A percentile compares a stretch with the other conserved stretches of the same genome.
phyloP scores from a whole-genome alignment of 2,888 invertebrate species.

The Corythucha ciliata region DNA sequence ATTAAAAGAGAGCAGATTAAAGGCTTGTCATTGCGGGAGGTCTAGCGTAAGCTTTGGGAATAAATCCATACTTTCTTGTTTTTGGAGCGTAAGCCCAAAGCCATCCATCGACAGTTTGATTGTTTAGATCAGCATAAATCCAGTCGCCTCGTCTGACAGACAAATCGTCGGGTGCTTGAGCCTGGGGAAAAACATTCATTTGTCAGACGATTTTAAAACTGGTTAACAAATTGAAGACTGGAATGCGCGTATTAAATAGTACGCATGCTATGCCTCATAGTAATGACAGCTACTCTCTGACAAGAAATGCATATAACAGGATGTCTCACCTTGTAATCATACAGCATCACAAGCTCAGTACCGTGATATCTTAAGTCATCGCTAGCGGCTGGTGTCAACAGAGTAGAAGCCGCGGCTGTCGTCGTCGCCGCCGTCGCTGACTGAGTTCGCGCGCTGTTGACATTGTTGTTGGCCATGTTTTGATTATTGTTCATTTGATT shows the following conservation, averaged over 20 bases:
- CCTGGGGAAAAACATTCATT: conserved; percentile 43
- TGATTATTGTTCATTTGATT: conserved; percentile 40
- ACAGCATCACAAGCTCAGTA: conserved; percentile 85
- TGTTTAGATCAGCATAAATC: conserved; percentile 88
- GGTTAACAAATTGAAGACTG: background rate
- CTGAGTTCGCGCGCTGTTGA: conserved; percentile 27
- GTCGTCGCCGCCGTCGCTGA: conserved; percentile 16
- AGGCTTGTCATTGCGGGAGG: conserved; percentile 86
- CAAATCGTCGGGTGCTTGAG: conserved; percentile 86
- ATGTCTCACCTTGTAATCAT: conserved; percentile 72
- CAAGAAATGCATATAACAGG: background rate
- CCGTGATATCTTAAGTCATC: conserved; percentile 73
- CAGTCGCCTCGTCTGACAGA: conserved; percentile 85
- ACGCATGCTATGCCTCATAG: background rate
- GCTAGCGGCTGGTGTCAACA: conserved; percentile 36
- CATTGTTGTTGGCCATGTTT: conserved; percentile 30
- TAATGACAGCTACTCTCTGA: background rate
- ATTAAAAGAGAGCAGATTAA: conserved; percentile 41
- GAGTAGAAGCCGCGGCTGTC: conserved; percentile 30
- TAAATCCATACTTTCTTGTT: conserved; percentile 85
- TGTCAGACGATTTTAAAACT: background rate
- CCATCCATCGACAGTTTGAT: conserved; percentile 92
- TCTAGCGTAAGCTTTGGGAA: conserved; percentile 87
- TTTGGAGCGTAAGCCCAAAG: conserved; percentile 91
- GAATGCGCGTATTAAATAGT: background rate